Base-by-base conservation (phyloP, 2,113 vertebrate species). In the Larimichthys polyactis region DNA sequence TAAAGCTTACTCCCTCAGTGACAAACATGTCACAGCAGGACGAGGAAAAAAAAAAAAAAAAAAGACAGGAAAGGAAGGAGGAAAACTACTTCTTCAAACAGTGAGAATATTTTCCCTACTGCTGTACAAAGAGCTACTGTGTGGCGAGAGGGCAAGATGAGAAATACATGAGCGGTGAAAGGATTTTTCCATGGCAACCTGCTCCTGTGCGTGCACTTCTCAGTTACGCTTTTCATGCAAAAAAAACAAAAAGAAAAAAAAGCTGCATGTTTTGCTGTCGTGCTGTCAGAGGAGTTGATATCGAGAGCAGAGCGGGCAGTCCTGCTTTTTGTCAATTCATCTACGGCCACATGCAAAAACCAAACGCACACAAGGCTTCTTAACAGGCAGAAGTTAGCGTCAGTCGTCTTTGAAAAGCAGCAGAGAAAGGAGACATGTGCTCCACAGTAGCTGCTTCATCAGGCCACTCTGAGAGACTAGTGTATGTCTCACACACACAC, bases 41-140 rank as follows among this genome's bases (percentile, higher is more conserved):
- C 60, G 65, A 43, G 36, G 7, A 29, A 29, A 29, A 29, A 29
- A 29, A 29, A 29, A 29, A 29, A 29, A 6, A 40, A 36, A 20
- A 51, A 54, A 58, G 40, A 54, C 24, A 68, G 54, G 65, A 79
- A 62, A 65, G 73, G 72, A 75, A 73, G 75, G 71, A 15, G 16
- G 22, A 24, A 78, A 79, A 73, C 27, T 19, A 16, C 60, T 72
- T 81, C 60, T 76, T 52, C 65, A 62, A 32, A 65, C 73, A 73
- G 77, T 40, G 11, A 64, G 67, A 79, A 82, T 82, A 89, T 82
- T 90, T 89, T 86, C 83, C 83, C 59, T 9, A 79, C 65, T 36
- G 77, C 70, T 71, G 36, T 59, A 94, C 91, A 93, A 93, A 94
- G 91, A 91, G 71, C 84, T 76, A 71, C 89, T 91, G 89, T 93